phyloP scores from a whole-genome alignment of 2,888 invertebrate genomes.

The Dione juno region DNA sequence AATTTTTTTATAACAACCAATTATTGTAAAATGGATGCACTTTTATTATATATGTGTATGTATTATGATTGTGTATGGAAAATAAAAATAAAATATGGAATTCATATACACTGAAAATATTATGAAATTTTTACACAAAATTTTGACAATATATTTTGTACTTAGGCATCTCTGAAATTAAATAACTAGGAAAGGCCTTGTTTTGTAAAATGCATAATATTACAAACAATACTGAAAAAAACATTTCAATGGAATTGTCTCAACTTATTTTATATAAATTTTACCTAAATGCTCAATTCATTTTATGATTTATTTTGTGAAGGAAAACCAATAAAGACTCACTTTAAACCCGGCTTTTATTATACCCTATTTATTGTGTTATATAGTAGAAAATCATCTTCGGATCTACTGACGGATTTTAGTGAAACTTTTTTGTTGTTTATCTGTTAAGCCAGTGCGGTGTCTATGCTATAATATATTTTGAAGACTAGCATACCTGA shows the following conservation, averaged over 20 bases:
- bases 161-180: background rate
- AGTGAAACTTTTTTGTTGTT: no score
- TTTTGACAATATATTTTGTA: conserved; percentile 9
- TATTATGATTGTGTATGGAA: no score
- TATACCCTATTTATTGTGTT: conserved; percentile 41
- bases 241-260: conserved; percentile 4
- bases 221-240: background rate
- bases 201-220: background rate
- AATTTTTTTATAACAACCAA: background rate
- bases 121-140: conserved; percentile 4
- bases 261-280: background rate
- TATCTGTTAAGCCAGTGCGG: no score
- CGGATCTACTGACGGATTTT: no score
- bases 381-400: no score
- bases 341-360: conserved; percentile 54
- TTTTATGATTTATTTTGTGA: conserved; percentile 60
- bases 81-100: no score
- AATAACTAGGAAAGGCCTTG: no score
- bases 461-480: no score
- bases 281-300: conserved; percentile 39
- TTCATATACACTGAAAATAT: conserved; percentile 1
- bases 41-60: no score
- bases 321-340: conserved; percentile 78
- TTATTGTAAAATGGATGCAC: background rate
- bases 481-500: no score